Evolutionary conservation across 2,797 vertebrate genomes (phyloP), one percentile per base, ranked within the genome.

Genomic region (Acanthurus tractus): DNA sequence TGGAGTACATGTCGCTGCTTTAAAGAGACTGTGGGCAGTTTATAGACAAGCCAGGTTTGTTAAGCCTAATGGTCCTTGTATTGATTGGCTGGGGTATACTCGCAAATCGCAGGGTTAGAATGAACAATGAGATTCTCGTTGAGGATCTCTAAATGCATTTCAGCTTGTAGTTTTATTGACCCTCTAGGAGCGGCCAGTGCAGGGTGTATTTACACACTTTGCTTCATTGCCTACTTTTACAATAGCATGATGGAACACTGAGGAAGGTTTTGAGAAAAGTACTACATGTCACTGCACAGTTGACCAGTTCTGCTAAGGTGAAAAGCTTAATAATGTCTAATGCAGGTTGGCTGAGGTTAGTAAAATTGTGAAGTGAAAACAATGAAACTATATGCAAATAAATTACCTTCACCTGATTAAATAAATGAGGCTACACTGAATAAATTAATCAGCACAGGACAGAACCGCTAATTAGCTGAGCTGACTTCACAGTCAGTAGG

Each of bases 31-130:
- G 66, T 61, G 59, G 69, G 66, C 57, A 70, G 88, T 93, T 94
- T 92, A 91, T 89, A 82, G 88, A 91, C 65, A 55, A 85, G 73
- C 66, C 71, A 74, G 86, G 88, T 94, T 96, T 94, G 93, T 95
- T 94, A 95, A 94, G 90, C 80, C 82, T 94, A 95, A 95, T 95
- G 93, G 94, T 59, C 84, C 92, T 88, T 88, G 92, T 92, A 95
- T 96, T 91, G 94, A 96, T 94, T 92, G 89, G 83, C 58, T 69
- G 78, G 90, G 86, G 73, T 85, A 87, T 90, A 85, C 87, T 88
- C 58, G 55, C 89, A 85, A 88, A 91, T 91, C 54, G 84, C 64
- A 84, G 72, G 82, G 89, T 79, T 62, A 81, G 86, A 91, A 86
- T 81, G 78, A 88, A 85, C 86, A 88, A 92, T 90, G 84, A 87